Percentiles rank a stretch among this genome's conserved stretches.
phyloP scores from a whole-genome alignment of 1,140 invertebrate genomes.

The Lasioglossum albipes region DNA sequence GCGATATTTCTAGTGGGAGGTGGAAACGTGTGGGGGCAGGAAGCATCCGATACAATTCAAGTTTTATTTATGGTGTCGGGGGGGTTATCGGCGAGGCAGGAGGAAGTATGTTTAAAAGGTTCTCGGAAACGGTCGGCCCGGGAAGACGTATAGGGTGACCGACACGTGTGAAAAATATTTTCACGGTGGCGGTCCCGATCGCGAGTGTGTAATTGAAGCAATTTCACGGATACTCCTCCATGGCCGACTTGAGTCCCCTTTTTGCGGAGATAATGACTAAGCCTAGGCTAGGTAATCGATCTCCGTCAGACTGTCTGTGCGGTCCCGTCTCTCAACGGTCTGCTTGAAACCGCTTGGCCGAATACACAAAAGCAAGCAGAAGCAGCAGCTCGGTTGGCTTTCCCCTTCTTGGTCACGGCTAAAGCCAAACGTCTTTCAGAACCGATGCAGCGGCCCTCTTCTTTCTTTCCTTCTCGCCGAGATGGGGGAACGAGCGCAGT shows the following conservation, averaged over 20 bases:
- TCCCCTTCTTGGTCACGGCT: conserved; percentile 25
- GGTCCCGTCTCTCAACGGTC: conserved; percentile 51
- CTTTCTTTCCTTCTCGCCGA: background rate
- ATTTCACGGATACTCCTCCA: conserved; percentile 48
- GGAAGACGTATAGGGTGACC: background rate
- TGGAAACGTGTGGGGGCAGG: too few species aligned
- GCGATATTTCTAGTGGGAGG: too few species aligned
- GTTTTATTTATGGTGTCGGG: too few species aligned
- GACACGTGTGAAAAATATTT: conserved; percentile 15
- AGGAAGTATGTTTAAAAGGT: background rate
- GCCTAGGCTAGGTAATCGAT: conserved; percentile 60
- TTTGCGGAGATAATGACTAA: conserved; percentile 60
- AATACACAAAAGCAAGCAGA: conserved; percentile 49
- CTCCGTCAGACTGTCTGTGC: conserved; percentile 57
- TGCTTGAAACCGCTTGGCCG: conserved; percentile 35
- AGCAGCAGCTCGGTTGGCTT: conserved; percentile 1
- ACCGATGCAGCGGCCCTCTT: background rate
- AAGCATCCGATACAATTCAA: too few species aligned
- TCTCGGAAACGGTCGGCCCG: background rate
- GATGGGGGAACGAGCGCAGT: background rate
- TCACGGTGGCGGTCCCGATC: conserved; percentile 3
- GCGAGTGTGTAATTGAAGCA: conserved; percentile 52
- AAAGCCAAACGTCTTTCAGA: conserved; percentile 39
- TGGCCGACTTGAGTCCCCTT: conserved; percentile 28
- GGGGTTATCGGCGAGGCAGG: too few species aligned